A percentile compares a stretch with the other conserved stretches of the same genome.
These are phyloP conservation scores for Planococcus citri DNA, from an alignment of 1,140 invertebrate species.

Conservation along the genomic window DNA sequence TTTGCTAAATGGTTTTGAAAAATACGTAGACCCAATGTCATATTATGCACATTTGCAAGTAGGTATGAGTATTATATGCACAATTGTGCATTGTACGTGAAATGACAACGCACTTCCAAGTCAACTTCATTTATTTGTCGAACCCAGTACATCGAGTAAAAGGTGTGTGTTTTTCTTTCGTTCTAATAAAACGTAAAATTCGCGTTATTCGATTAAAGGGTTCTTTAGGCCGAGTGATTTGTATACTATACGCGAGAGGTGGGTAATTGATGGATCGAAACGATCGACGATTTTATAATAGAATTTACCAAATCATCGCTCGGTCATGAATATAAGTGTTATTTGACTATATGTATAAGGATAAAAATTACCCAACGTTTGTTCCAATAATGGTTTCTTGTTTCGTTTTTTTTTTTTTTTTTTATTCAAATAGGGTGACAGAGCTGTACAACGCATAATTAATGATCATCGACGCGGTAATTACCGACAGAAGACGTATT, in stretches of 20 bases:
- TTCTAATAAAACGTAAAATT: neutral
- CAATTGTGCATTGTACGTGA: too few species aligned
- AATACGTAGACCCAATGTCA: too few species aligned
- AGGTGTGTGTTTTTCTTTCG: neutral
- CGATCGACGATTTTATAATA: neutral
- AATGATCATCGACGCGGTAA: neutral
- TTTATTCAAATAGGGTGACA: neutral
- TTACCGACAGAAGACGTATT: neutral
- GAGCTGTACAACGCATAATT: neutral
- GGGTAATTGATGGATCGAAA: too few species aligned
- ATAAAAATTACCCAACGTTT: neutral
- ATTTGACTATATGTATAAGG: neutral
- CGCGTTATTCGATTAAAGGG: neutral
- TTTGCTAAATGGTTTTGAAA: too few species aligned
- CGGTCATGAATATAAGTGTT: neutral
- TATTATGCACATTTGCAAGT: too few species aligned
- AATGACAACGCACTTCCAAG: too few species aligned
- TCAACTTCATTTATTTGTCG: too few species aligned
- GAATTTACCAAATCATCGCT: neutral
- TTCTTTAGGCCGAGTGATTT: neutral
- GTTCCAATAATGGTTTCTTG: neutral
- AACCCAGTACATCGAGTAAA: neutral
- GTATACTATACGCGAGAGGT: too few species aligned
- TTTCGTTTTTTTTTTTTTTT: neutral
- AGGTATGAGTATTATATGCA: too few species aligned